Conservation (phyloP, 2,797 vertebrate species). For the Thalassophryne amazonica region DNA sequence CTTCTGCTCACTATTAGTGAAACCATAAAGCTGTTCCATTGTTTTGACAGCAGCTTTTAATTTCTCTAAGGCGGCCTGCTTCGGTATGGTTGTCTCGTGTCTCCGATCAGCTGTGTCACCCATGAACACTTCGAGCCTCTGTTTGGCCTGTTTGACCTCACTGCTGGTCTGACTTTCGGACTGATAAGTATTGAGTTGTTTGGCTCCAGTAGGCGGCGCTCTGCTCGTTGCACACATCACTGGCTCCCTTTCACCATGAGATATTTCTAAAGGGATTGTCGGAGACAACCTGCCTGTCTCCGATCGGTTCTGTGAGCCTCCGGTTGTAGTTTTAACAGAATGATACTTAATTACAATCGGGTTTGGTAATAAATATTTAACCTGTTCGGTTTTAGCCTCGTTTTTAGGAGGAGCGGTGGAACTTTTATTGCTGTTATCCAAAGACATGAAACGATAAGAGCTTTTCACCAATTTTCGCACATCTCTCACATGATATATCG, state of each 20-base stretch:
- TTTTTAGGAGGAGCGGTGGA: constrained; percentile 51
- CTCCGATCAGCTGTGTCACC: constrained; percentile 69
- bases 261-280: constrained; percentile 66
- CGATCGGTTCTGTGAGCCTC: constrained; percentile 24
- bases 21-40: constrained; percentile 97
- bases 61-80: constrained; percentile 90
- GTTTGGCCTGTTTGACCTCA: constrained; percentile 78
- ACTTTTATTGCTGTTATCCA: constrained; percentile 71
- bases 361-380: constrained; percentile 70
- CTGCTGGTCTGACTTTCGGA: constrained; percentile 72
- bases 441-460: constrained; percentile 84
- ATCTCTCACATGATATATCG: constrained; percentile 93
- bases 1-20: constrained; percentile 92
- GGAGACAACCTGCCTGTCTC: constrained; percentile 50
- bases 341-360: constrained; percentile 93
- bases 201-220: constrained; percentile 67
- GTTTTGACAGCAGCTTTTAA: constrained; percentile 93
- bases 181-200: constrained; percentile 76
- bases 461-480: constrained; percentile 95
- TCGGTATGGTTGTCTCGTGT: constrained; percentile 70
- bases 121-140: constrained; percentile 73
- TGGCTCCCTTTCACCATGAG: constrained; percentile 75
- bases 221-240: constrained; percentile 75
- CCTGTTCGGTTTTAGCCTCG: constrained; percentile 66
- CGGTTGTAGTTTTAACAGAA: constrained; percentile 77